phyloP scores from a whole-genome alignment of 1,140 invertebrate genomes.

The Lordiphosa collinella region DNA sequence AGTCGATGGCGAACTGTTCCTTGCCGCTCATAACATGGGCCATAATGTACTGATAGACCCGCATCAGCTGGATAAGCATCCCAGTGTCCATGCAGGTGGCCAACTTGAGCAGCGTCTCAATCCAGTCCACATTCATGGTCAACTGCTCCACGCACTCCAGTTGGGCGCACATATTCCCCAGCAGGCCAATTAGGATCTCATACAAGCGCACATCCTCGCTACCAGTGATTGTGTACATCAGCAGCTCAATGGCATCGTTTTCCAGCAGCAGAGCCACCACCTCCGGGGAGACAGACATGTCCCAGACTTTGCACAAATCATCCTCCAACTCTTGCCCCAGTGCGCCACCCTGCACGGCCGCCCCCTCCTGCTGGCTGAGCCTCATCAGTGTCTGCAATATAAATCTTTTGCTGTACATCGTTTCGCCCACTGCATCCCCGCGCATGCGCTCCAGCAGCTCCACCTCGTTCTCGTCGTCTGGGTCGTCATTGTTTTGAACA shows the following conservation, averaged over 20 bases:
- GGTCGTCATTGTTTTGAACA: slow-evolving; percentile 29
- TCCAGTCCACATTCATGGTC: slow-evolving; percentile 78
- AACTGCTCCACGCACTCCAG: slow-evolving; percentile 79
- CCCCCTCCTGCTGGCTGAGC: slow-evolving; percentile 71
- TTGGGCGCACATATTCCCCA: slow-evolving; percentile 84
- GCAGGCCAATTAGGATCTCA: slow-evolving; percentile 87
- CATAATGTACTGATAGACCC: slow-evolving; percentile 83
- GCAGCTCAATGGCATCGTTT: slow-evolving; percentile 83
- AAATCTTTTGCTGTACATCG: slow-evolving; percentile 87
- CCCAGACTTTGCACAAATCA: slow-evolving; percentile 87
- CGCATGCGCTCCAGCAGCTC: slow-evolving; percentile 80
- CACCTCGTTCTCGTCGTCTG: slow-evolving; percentile 33
- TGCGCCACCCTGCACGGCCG: slow-evolving; percentile 28
- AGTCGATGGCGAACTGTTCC: slow-evolving; percentile 66
- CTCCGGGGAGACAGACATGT: slow-evolving; percentile 87
- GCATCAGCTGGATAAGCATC: slow-evolving; percentile 84
- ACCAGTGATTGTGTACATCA: slow-evolving; percentile 79
- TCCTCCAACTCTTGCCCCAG: slow-evolving; percentile 82
- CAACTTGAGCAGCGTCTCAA: slow-evolving; percentile 81
- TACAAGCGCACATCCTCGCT: slow-evolving; percentile 82
- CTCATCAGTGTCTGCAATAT: slow-evolving; percentile 85
- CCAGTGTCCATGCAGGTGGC: slow-evolving; percentile 83
- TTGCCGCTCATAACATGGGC: slow-evolving; percentile 69
- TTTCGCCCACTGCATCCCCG: slow-evolving; percentile 87
- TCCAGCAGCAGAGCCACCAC: slow-evolving; percentile 85